Percentiles rank a stretch among this genome's conserved stretches.
Evolutionary conservation across 2,888 invertebrate species (phyloP).

Genomic region (Muscina levida): DNA sequence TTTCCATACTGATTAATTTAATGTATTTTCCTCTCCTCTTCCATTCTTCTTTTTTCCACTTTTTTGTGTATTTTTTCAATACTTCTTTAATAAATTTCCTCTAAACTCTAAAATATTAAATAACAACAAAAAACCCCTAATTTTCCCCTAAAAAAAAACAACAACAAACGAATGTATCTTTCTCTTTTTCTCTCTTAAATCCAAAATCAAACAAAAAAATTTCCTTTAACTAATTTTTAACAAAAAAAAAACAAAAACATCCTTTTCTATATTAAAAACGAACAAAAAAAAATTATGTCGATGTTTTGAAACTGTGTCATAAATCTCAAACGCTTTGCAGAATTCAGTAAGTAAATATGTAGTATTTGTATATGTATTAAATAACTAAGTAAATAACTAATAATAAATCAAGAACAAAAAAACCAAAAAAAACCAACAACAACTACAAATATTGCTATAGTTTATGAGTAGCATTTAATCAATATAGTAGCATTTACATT

Average conservation of each 20-base stretch:
- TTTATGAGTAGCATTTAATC: conserved; percentile 20
- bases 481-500: conserved; percentile 26
- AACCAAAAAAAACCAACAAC: too few relatives aligned
- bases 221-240: too few relatives aligned
- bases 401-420: conserved; percentile 9
- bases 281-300: conserved; percentile 54
- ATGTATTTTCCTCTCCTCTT: conserved; percentile 34
- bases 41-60: conserved; percentile 27
- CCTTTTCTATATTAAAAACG: conserved; percentile 55
- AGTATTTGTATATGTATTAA: conserved; percentile 24
- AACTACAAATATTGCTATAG: conserved; percentile 21
- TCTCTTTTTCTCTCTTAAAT: conserved; percentile 17
- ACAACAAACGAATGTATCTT: conserved; percentile 4
- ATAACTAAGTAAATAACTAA: conserved; percentile 45
- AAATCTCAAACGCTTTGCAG: conserved; percentile 73
- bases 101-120: neutral
- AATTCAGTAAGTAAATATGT: conserved; percentile 76
- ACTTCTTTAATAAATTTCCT: conserved; percentile 5
- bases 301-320: conserved; percentile 63
- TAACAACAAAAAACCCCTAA: conserved; percentile 1
- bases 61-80: conserved; percentile 14
- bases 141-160: neutral
- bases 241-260: conserved; percentile 8
- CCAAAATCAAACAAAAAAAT: too few relatives aligned
- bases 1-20: conserved; percentile 18